phyloP scores from a whole-genome alignment of 2,113 vertebrate species.

The Chaenogobius annularis region DNA sequence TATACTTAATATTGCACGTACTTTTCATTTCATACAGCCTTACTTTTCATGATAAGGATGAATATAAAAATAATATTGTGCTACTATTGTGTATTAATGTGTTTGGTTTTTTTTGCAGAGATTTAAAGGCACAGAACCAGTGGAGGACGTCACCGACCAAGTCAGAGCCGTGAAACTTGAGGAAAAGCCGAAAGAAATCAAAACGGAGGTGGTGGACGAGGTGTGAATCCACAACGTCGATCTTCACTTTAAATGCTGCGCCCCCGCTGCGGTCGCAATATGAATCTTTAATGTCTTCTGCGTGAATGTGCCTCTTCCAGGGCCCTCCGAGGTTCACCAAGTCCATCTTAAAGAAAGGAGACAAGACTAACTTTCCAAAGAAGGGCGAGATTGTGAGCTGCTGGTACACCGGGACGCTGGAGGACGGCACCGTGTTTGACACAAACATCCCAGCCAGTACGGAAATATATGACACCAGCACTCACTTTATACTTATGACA shows the following conservation, averaged over 20 bases:
- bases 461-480: slow-evolving; percentile 5
- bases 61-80: too few species aligned
- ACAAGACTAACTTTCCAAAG: slow-evolving; percentile 93
- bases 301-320: slow-evolving; percentile 59
- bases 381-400: slow-evolving; percentile 94
- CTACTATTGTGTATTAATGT: neutral
- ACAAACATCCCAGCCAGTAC: slow-evolving; percentile 88
- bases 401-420: slow-evolving; percentile 93
- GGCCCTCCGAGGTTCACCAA: slow-evolving; percentile 92
- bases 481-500: neutral
- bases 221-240: slow-evolving; percentile 55
- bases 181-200: slow-evolving; percentile 83
- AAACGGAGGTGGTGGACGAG: slow-evolving; percentile 82
- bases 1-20: too few species aligned
- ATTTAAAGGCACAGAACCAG: slow-evolving; percentile 87
- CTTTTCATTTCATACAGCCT: too few species aligned
- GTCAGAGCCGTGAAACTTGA: slow-evolving; percentile 85
- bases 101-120: slow-evolving; percentile 69
- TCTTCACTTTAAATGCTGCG: neutral
- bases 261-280: neutral
- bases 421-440: slow-evolving; percentile 95
- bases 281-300: neutral
- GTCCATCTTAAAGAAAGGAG: slow-evolving; percentile 89
- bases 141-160: slow-evolving; percentile 79
- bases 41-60: too few species aligned